These are phyloP conservation scores for Agapostemon virescens DNA, from an alignment of 2,888 invertebrate species.

Conservation along the genomic window DNA sequence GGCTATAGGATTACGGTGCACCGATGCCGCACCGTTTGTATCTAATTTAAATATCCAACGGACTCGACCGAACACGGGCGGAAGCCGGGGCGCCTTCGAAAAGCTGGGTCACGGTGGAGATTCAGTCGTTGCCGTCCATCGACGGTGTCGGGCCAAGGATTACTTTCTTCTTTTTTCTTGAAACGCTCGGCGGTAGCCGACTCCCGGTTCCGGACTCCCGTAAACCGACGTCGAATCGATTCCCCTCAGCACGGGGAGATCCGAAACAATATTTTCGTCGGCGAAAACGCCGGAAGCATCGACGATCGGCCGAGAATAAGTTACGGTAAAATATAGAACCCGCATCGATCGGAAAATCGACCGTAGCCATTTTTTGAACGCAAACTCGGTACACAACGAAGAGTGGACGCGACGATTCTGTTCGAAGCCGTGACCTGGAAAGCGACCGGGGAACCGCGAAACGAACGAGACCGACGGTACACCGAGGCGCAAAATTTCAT, in stretches of 20 bases:
- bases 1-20: not conserved
- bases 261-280: too few relatives aligned
- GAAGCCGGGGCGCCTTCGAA: not conserved
- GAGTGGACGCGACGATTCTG: not conserved
- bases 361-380: too few relatives aligned
- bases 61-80: not conserved
- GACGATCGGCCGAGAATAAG: not conserved
- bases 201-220: too few relatives aligned
- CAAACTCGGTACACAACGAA: too few relatives aligned
- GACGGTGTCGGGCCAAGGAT: too few relatives aligned
- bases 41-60: constrained; percentile 1
- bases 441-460: constrained; percentile 22
- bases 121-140: not conserved
- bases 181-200: not conserved
- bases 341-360: too few relatives aligned
- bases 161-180: too few relatives aligned
- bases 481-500: constrained; percentile 48
- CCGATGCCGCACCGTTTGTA: not conserved
- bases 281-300: not conserved
- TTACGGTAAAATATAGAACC: not conserved
- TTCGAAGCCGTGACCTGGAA: constrained; percentile 30
- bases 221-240: not conserved
- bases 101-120: not conserved
- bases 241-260: too few relatives aligned
- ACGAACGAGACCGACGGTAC: constrained; percentile 46